Base-by-base conservation (phyloP, 2,888 invertebrate genomes). In the Meloe dianella region DNA sequence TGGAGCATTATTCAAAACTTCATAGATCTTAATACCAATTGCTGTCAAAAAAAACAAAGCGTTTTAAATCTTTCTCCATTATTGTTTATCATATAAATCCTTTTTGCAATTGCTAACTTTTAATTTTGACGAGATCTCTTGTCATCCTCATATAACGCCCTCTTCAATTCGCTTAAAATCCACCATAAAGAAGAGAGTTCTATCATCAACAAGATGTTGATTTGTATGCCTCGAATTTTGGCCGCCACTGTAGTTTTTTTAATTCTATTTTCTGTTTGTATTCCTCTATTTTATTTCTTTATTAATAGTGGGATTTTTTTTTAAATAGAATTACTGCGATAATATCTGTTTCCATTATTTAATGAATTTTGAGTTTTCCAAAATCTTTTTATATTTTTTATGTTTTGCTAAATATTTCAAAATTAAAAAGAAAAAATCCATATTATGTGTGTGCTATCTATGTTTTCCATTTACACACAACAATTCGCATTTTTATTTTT, bases 401-500 rank as follows among this genome's bases (percentile, higher is more conserved):
- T 47, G 20, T 20, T 47, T 20, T 41, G 38, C 38, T 27, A 4
- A 3, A 47, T 20, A 20, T 47, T 47, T 47, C 20, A 47, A 47
- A n/a, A 41, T 17, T 41, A 17, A 17, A 1, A n/a, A 41, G 17
- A 5, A 47, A 47, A 47, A 47, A 20, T 20, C 47, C 20, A 47
- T n/a, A 47, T 47, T 47, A 20, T 41, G 17, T 41, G 17, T 41
- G 17, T 20, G 29, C 57, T 57, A 10, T 32, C 57, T 29, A 17
- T 57, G 30, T 57, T 57, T 58, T 41, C 17, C 58, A 58, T 58
- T 12, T 58, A 32, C 30, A 58, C 58, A 30, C 30, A 57, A 29
- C 30, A 29, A 22, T 61, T 10, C 20, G 20, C 20, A 20, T 47
- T 20, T n/a, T n/a, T n/a, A n/a, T n/a, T n/a, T n/a, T 20, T 20